Base-by-base conservation (phyloP, 2,888 invertebrate species). In the Lydus trimaculatus region DNA sequence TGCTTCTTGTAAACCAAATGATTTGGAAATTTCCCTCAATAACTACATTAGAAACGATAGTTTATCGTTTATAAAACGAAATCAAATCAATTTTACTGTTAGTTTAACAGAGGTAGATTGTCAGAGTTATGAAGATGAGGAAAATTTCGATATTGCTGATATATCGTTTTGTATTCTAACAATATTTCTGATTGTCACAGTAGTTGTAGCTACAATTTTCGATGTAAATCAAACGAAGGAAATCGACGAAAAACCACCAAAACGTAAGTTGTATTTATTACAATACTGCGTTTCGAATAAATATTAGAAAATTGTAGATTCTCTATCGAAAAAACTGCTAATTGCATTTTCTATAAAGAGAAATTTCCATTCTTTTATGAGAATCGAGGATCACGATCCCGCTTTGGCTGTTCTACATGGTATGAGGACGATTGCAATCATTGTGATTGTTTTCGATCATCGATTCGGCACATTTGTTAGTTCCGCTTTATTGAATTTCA, bases 401-500 rank as follows among this genome's bases (percentile, higher is more conserved):
- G 64, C 83, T 82, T 62, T 88, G 13, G 86, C 86, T 66, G 85
- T 89, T 4, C 79, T 90, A 15, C 89, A 90, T 77, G 90, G 90
- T 0, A 86, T 90, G 33, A 84, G 88, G 58, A 88, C 87, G 58
- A 75, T 90, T 25, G 86, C 88, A 0, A 90, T 90, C 68, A 85
- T 88, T 68, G 83, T 89, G 36, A 86, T 90, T 25, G 88, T 88
- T 5, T 76, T 88, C 75, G 88, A 87, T 52, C 90, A 90, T 79
- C 85, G 89, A 64, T 84, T 88, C 39, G 89, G 88, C 1, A 87
- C 88, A 3, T 83, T 82, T 56, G 86, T 88, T 60, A 83, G 87
- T 0, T 89, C 89, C 0, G 88, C 90, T 0, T 83, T 89, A 60
- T 86, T 87, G 70, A 88, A 90, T 76, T 89, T 88, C 58, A 81